A percentile compares a stretch with the other conserved stretches of the same genome.
Conservation (phyloP, 2,113 vertebrate species). For the Callipepla californica region DNA sequence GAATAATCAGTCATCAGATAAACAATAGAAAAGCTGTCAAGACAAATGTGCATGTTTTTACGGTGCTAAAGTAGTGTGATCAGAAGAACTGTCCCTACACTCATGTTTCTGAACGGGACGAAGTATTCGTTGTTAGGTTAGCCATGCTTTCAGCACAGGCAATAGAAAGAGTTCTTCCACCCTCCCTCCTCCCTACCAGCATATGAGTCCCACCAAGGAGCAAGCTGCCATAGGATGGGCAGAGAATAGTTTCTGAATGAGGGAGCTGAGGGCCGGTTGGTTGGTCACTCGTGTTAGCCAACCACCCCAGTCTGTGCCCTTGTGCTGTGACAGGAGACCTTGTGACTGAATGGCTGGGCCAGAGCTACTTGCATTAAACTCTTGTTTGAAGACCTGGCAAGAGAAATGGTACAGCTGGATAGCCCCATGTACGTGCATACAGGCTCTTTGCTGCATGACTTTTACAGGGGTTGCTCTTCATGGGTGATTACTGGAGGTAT, state of each 20-base stretch:
- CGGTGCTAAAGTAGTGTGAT: background rate
- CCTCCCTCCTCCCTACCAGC: background rate
- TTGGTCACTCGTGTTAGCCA: background rate
- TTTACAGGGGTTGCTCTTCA: background rate
- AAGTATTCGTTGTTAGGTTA: background rate
- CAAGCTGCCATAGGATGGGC: background rate
- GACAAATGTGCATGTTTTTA: background rate
- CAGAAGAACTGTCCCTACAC: background rate
- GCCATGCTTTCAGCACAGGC: background rate
- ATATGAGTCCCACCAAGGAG: background rate
- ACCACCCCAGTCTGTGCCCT: background rate
- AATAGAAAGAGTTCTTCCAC: background rate
- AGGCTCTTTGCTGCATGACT: background rate
- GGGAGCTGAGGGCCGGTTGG: background rate
- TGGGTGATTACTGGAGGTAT: background rate
- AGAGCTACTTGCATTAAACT: background rate
- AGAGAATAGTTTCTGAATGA: background rate
- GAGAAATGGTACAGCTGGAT: background rate
- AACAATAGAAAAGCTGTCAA: background rate
- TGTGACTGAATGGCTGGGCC: background rate
- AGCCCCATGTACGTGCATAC: fast-evolving
- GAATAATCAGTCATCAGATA: background rate
- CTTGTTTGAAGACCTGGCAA: background rate
- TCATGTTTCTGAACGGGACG: background rate
- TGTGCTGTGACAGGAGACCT: background rate